Percentiles rank a stretch among this genome's conserved stretches.
phyloP scores from a whole-genome alignment of 2,888 invertebrate genomes.

The Aphrophora alni region DNA sequence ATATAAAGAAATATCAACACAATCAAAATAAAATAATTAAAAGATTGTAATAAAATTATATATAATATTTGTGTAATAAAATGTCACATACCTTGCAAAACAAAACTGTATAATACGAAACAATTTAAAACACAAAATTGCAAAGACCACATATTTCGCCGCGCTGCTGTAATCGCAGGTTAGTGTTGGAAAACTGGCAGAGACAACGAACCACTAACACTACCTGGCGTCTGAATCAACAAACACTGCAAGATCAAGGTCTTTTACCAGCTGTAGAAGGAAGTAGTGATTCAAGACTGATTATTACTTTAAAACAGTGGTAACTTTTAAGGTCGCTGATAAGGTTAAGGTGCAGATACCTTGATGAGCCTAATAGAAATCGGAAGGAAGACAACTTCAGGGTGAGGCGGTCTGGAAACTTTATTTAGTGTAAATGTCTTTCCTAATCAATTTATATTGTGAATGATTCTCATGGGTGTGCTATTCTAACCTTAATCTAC shows the following conservation, averaged over 20 bases:
- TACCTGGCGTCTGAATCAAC: neutral
- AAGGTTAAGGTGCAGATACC: neutral
- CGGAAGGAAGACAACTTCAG: neutral
- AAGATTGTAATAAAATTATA: no score
- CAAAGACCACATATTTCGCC: neutral
- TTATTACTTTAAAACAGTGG: neutral
- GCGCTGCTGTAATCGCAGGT: neutral
- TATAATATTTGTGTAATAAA: neutral
- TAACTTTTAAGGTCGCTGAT: neutral
- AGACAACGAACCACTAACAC: neutral
- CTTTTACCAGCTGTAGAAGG: neutral
- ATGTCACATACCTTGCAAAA: neutral
- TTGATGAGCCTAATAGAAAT: neutral
- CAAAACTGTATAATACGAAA: neutral
- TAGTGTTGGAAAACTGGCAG: neutral
- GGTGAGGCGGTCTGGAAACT: neutral
- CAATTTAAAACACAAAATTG: neutral
- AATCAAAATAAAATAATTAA: no score
- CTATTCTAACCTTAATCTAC: no score
- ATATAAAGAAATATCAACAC: no score
- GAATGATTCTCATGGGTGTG: no score
- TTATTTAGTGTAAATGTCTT: neutral
- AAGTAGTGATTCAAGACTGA: neutral
- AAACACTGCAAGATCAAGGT: constrained; percentile 2
- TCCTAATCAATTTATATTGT: neutral